Conservation (phyloP, 2,797 vertebrate genomes). For the Myripristis jacobus region DNA sequence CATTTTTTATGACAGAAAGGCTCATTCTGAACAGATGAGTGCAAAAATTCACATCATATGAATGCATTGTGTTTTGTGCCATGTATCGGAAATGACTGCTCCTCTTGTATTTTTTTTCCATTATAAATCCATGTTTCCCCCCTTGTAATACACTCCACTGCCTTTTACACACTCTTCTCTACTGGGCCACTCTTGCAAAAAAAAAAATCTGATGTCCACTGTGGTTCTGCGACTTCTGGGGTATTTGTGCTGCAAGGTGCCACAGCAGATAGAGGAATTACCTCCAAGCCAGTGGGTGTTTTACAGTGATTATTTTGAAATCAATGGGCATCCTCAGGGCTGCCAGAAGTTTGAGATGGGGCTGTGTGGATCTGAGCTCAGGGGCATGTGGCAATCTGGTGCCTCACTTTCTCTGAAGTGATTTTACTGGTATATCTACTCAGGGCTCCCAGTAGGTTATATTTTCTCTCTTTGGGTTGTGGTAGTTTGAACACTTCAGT, state of each 20-base stretch:
- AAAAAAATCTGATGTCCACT: constrained; percentile 17
- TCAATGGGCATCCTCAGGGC: constrained; percentile 60
- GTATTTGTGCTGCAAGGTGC: constrained; percentile 57
- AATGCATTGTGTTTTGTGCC: no score
- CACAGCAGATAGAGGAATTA: constrained; percentile 65
- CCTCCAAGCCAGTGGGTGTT: constrained; percentile 63
- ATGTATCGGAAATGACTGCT: no score
- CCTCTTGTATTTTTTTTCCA: neutral
- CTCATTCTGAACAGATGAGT: no score
- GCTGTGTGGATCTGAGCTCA: constrained; percentile 40
- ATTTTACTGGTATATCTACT: constrained; percentile 54
- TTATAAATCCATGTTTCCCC: neutral
- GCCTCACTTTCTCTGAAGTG: constrained; percentile 53
- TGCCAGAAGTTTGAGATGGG: constrained; percentile 33
- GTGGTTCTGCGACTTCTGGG: constrained; percentile 46
- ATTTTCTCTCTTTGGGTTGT: constrained; percentile 39
- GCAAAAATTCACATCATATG: no score
- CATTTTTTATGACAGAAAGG: no score
- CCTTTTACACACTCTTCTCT: constrained; percentile 3
- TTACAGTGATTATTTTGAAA: constrained; percentile 67
- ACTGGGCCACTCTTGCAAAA: constrained; percentile 23
- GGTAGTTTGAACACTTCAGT: constrained; percentile 44
- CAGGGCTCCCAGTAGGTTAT: constrained; percentile 36
- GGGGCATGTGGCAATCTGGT: constrained; percentile 47
- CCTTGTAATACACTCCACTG: neutral